Evolutionary conservation across 37 sponge, comb jelly and placozoan genomes (phyloP).

Genomic region (Diacarnus erythraeanus): DNA sequence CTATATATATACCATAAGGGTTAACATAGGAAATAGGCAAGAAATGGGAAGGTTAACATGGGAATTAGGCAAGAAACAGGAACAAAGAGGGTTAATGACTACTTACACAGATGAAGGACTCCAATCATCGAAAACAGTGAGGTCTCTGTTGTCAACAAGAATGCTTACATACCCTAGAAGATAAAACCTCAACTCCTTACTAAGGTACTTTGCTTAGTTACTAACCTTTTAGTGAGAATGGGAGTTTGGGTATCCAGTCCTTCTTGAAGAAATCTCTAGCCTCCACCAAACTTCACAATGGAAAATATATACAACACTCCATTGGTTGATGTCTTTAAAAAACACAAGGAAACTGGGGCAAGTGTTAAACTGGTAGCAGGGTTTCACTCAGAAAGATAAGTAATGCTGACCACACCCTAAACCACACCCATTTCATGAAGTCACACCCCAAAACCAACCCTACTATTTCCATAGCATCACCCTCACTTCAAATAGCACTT

Average conservation of each 20-base stretch:
- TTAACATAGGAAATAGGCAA: not conserved
- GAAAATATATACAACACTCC: not conserved
- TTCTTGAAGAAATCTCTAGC: conserved; percentile 39
- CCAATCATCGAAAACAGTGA: conserved; percentile 70
- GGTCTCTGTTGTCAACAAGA: conserved; percentile 69
- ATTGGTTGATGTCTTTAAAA: too few relatives aligned
- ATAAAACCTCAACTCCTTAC: not conserved
- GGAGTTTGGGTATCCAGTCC: conserved; percentile 30
- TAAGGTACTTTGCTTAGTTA: not conserved
- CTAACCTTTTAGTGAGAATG: conserved; percentile 8
- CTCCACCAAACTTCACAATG: conserved; percentile 11
- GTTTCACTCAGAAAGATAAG: too few relatives aligned
- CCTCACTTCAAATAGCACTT: too few relatives aligned
- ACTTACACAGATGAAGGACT: conserved; percentile 19
- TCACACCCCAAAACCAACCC: too few relatives aligned
- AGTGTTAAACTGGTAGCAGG: too few relatives aligned
- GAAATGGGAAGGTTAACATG: too few relatives aligned
- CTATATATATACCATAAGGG: too few relatives aligned
- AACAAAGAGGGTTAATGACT: not conserved
- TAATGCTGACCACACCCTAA: too few relatives aligned
- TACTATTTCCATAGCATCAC: too few relatives aligned
- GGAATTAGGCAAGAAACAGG: not conserved
- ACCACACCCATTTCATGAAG: too few relatives aligned
- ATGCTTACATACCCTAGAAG: conserved; percentile 31
- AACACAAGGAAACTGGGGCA: too few relatives aligned